phyloP scores from a whole-genome alignment of 2,888 invertebrate genomes.

The Noctuana brunneofusca region DNA sequence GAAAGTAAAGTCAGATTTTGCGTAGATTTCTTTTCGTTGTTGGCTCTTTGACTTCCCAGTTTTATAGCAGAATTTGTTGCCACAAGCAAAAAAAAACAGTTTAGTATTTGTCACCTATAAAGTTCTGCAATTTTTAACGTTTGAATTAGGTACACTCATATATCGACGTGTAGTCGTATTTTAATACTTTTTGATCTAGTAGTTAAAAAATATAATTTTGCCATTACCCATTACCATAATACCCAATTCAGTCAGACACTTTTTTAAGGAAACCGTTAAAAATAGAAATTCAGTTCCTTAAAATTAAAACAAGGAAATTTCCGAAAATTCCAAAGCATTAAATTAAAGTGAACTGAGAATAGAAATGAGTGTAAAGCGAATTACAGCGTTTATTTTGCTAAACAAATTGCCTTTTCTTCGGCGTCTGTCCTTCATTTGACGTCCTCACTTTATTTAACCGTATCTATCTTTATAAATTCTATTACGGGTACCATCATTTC shows the following conservation, averaged over 20 bases:
- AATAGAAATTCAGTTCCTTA: not conserved
- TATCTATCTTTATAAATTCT: slow-evolving; percentile 23
- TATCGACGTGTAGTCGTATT: too few relatives aligned
- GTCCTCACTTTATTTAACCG: slow-evolving; percentile 21
- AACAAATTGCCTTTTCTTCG: slow-evolving; percentile 18
- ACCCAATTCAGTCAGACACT: not conserved
- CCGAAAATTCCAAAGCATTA: not conserved
- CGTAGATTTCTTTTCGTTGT: too few relatives aligned
- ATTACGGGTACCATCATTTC: slow-evolving; percentile 8
- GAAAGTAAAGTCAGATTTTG: too few relatives aligned
- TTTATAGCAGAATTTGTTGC: too few relatives aligned
- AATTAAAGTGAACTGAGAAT: not conserved
- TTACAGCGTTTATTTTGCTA: slow-evolving; percentile 15
- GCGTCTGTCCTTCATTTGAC: slow-evolving; percentile 22
- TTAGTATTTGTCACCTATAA: too few relatives aligned
- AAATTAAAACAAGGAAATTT: not conserved
- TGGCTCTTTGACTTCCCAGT: too few relatives aligned
- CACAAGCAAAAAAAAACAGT: too few relatives aligned
- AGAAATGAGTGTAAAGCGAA: slow-evolving; percentile 4
- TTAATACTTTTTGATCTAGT: too few relatives aligned
- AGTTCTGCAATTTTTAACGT: too few relatives aligned
- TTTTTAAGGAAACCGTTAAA: not conserved
- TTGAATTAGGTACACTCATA: too few relatives aligned
- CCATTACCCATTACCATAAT: too few relatives aligned
- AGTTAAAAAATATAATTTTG: too few relatives aligned